These are phyloP conservation scores for Procavia capensis DNA, from an alignment of 2,113 vertebrate genomes.

Conservation along the genomic window DNA sequence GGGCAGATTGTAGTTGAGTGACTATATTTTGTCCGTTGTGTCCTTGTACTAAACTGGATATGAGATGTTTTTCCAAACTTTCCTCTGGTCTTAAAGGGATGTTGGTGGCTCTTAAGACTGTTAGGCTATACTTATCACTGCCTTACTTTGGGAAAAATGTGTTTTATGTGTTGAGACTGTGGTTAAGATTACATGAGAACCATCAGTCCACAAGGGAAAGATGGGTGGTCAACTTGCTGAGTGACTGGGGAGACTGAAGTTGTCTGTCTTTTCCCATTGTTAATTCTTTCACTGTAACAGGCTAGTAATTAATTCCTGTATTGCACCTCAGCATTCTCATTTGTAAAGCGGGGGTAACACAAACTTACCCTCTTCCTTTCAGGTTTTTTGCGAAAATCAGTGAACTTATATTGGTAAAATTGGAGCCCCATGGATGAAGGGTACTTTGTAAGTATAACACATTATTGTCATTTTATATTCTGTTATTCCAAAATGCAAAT, in stretches of 20 bases:
- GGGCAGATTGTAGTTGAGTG: conserved; percentile 62
- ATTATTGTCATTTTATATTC: conserved; percentile 78
- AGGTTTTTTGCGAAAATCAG: conserved; percentile 85
- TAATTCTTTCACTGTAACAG: neutral
- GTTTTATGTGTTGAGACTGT: neutral
- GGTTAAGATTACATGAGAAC: neutral
- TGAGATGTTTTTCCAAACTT: neutral
- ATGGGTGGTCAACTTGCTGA: neutral
- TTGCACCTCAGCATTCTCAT: conserved; percentile 68
- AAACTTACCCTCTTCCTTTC: conserved; percentile 84
- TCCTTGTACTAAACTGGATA: conserved; percentile 31
- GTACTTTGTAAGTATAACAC: conserved; percentile 84
- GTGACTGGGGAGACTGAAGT: neutral
- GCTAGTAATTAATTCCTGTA: conserved; percentile 16
- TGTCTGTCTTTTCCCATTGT: neutral
- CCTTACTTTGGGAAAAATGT: neutral
- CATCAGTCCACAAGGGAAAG: neutral
- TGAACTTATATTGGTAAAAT: conserved; percentile 85
- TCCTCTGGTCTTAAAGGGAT: conserved; percentile 27
- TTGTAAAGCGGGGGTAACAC: conserved; percentile 81
- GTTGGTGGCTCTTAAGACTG: neutral
- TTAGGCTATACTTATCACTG: neutral
- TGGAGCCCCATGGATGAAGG: conserved; percentile 85
- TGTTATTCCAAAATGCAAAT: conserved; percentile 71
- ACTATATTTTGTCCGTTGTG: conserved; percentile 50